Base-by-base conservation (phyloP, 2,797 vertebrate genomes). In the Paratrypauchen microcephalus region DNA sequence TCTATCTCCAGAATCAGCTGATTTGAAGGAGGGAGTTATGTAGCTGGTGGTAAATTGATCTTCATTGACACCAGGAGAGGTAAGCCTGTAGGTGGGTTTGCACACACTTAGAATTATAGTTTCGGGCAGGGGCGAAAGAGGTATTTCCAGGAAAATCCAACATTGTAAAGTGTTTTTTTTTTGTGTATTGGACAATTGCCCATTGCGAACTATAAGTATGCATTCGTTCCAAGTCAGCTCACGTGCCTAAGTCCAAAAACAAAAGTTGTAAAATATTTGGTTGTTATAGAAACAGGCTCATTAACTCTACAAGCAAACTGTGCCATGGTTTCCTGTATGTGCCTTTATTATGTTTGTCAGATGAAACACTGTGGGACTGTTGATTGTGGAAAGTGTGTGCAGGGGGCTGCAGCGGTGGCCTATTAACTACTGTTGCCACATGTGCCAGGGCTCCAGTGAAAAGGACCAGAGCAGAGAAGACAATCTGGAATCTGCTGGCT, bases 381-480 rank as follows among this genome's bases (percentile, higher is more conserved):
- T 65, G 50, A 26, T 9, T 24, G 30, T 85, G 72, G 72, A 86
- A 80, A 83, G 71, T 70, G 65, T 72, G 72, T 23, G 45, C 6
- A 47, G 63, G 73, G 73, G 45, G 62, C 24, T 72, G 74, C 60
- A 61, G 41, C 48, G 67, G 50, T 70, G 74, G 70, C 57, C 73
- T 73, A 83, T 86, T 83, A 72, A 80, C 84, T 84, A 62, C 73
- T 78, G 89, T 87, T 89, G 87, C 82, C 84, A 86, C 76, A 76
- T 72, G 82, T 72, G 74, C 77, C 75, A 72, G 54, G 61, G 78
- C 82, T 69, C 74, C 47, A 68, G 59, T 86, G 71, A 83, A 86
- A 89, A 82, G 68, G 79, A 81, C 75, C 85, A 86, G 83, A 87
- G 80, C 84, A 88, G 76, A 86, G 86, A 83, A 86, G 79, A 79